Percentiles rank a stretch among this genome's conserved stretches.
Evolutionary conservation across 2,888 invertebrate genomes (phyloP).

Genomic region (Psylliodes chrysocephalus): DNA sequence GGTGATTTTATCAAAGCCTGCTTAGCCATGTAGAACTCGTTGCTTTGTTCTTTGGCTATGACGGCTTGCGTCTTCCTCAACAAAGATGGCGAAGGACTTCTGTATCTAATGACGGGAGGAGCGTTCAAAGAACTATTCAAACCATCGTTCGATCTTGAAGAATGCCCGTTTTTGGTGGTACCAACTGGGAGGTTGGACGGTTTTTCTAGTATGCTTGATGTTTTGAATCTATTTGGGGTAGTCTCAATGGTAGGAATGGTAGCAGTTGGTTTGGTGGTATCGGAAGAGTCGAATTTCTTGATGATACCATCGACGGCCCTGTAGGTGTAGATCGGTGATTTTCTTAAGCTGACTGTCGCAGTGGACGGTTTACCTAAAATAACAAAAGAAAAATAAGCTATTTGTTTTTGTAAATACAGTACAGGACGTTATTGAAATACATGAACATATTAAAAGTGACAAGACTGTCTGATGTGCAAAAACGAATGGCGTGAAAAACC

Average conservation of each 20-base stretch:
- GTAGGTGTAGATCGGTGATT: slow-evolving; percentile 55
- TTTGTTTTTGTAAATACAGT: no score
- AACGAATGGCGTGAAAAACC: no score
- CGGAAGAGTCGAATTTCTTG: slow-evolving; percentile 57
- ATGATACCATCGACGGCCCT: slow-evolving; percentile 59
- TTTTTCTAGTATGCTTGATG: not conserved
- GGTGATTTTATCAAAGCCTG: not conserved
- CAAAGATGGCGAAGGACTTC: slow-evolving; percentile 63
- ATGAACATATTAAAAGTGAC: no score
- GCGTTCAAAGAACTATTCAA: not conserved
- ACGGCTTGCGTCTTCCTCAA: slow-evolving; percentile 65
- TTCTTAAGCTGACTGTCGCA: slow-evolving; percentile 58
- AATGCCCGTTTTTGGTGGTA: slow-evolving; percentile 9
- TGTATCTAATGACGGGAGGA: slow-evolving; percentile 53
- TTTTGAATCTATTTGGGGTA: not conserved
- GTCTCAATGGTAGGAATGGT: not conserved
- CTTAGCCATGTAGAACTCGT: slow-evolving; percentile 54
- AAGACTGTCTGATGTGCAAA: no score
- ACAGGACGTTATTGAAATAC: no score
- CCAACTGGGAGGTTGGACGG: not conserved
- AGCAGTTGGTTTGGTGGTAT: slow-evolving; percentile 22
- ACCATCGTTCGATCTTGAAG: slow-evolving; percentile 31
- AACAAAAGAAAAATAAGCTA: no score
- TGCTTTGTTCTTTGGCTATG: slow-evolving; percentile 63
- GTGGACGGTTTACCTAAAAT: slow-evolving; percentile 56